Base-by-base conservation (phyloP, 1,140 invertebrate species). In the Bacillus rossius region DNA sequence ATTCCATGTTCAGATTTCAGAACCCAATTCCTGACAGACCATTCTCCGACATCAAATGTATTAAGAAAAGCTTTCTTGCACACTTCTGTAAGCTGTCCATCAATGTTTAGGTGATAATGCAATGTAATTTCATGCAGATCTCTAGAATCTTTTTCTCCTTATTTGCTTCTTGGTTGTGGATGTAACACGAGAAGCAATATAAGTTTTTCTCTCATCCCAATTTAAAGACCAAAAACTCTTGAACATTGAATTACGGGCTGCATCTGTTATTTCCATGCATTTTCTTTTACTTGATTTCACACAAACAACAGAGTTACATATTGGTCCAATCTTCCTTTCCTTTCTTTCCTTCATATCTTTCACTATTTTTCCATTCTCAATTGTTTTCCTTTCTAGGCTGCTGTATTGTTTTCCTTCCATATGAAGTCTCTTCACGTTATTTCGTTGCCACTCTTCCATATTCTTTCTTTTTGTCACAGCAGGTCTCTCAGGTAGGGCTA, bases 391-490 rank as follows among this genome's bases (percentile, higher is more conserved):
- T 45, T 20, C 43, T 20, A 20, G 23, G n/a, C 17, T 25, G 17
- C 17, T 25, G 43, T 25, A 19, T 20, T 8, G 5, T n/a, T 20
- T 40, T 55, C 50, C 73, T 68, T 63, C 23, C 37, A 45, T 53
- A 41, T 60, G 53, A 49, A 26, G 62, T 63, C 29, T 34, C 10
- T 34, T 34, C 5, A 34, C 29, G 10, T 4, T 34, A 34, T 34
- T 34, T 10, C 29, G 29, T 34, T 34, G 29, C 29, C 29, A 34
- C 29, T 34, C 29, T 34, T 34, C 29, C 29, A 34, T 34, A 7
- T 34, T 34, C 29, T 34, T 34, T 34, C 29, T 4, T 10, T 34
- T 34, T 34, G 4, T 34, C 5, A 10, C 29, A 4, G 10, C 29
- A 34, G 29, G 29, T 34, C 29, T 34, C 29, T 34, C 29, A 34